Conservation (phyloP, 2,113 vertebrate genomes). For the Corapipo altera region DNA sequence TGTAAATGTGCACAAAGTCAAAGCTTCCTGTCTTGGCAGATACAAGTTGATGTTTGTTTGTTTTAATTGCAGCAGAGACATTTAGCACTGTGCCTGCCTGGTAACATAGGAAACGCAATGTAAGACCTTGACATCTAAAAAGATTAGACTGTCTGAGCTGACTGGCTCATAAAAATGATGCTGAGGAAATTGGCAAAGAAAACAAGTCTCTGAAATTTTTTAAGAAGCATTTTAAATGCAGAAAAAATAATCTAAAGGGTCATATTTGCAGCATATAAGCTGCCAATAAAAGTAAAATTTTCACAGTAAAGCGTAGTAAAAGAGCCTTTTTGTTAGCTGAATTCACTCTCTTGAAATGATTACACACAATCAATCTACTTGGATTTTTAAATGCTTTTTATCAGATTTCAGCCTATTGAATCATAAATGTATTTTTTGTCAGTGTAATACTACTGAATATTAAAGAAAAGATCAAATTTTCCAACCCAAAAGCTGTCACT, state of each 20-base stretch:
- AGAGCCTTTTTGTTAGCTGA: conserved; percentile 15
- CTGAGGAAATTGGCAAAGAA: conserved; percentile 27
- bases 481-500: conserved; percentile 14
- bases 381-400: conserved; percentile 46
- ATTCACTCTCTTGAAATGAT: conserved; percentile 13
- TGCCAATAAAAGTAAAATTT: conserved; percentile 11
- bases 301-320: not conserved
- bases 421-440: conserved; percentile 21
- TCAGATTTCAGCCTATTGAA: conserved; percentile 47
- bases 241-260: conserved; percentile 7
- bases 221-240: conserved; percentile 39
- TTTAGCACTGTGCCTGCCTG: conserved; percentile 17
- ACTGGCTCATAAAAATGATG: not conserved
- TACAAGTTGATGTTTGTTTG: conserved; percentile 34
- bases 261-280: conserved; percentile 20
- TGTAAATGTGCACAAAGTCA: not conserved
- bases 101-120: not conserved
- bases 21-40: not conserved
- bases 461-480: conserved; percentile 28
- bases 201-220: conserved; percentile 36
- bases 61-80: conserved; percentile 44
- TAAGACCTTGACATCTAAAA: conserved; percentile 36
- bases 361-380: not conserved
- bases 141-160: conserved; percentile 28
- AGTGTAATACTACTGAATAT: conserved; percentile 9